Base-by-base conservation (phyloP, 2,797 vertebrate genomes). In the Semotilus atromaculatus region DNA sequence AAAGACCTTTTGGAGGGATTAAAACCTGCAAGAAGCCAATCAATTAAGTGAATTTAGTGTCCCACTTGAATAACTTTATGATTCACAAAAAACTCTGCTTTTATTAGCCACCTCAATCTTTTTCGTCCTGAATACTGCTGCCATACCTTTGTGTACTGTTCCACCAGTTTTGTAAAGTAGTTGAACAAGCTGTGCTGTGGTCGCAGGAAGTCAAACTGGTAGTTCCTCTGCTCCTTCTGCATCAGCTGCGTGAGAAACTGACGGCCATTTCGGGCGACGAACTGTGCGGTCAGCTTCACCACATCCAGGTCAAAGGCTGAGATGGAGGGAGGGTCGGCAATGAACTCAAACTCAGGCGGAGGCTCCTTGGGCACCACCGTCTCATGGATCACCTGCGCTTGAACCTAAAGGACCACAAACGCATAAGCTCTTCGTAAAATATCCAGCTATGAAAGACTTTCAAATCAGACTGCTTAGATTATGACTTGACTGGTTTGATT, bases 181-280 rank as follows among this genome's bases (percentile, higher is more conserved):
- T 99, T 98, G 90, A 99, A 99, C 62, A 99, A 97, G 86, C 98
- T 99, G 94, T 99, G 98, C 90, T 99, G 98, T 0, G 98, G 98
- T 3, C 98, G 95, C 77, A 99, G 94, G 89, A 99, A 99, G 90
- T 99, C 98, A 91, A 99, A 99, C 91, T 99, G 98, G 89, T 99
- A 99, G 95, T 99, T 99, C 88, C 98, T 96, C 94, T 99, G 98
- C 86, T 99, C 98, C 70, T 99, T 99, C 93, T 99, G 98, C 98
- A 99, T 99, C 84, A 99, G 96, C 92, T 99, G 98, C 0, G 98
- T 99, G 87, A 99, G 95, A 93, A 99, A 99, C 93, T 99, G 98
- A 19, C 98, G 95, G 16, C 98, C 98, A 0, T 99, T 99, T 19
- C 98, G 96, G 26, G 98, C 97, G 76, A 99, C 98, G 23, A 99